A percentile compares a stretch with the other conserved stretches of the same genome.
Conservation (phyloP, 2,113 vertebrate genomes). For the Anser brachyrhynchus region DNA sequence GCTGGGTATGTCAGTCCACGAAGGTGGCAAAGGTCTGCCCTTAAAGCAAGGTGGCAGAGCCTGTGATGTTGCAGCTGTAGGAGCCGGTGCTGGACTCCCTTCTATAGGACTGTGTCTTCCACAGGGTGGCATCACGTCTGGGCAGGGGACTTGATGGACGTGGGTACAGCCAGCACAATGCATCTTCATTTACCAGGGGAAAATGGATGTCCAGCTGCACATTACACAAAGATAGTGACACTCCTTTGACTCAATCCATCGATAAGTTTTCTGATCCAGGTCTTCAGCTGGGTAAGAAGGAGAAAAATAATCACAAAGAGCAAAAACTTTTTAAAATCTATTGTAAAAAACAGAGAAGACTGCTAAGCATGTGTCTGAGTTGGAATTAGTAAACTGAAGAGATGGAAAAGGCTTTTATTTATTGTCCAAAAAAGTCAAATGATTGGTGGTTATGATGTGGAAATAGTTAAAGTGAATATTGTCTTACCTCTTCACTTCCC, state of each 20-base stretch:
- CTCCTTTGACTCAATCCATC: not conserved
- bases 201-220: not conserved
- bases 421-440: not conserved
- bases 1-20: accelerated
- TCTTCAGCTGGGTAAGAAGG: not conserved
- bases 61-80: not conserved
- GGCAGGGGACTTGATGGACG: not conserved
- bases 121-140: not conserved
- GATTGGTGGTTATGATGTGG: not conserved
- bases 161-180: not conserved
- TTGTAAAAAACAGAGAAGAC: not conserved
- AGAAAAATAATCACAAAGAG: not conserved
- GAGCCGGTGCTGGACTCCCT: not conserved
- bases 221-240: accelerated
- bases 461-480: not conserved
- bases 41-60: not conserved
- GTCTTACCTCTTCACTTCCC: not conserved
- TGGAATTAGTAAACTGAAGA: not conserved
- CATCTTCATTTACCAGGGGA: not conserved
- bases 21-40: not conserved
- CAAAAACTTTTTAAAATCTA: not conserved
- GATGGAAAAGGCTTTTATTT: not conserved
- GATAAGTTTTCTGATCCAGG: not conserved
- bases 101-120: not conserved
- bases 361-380: not conserved